Base-by-base conservation (phyloP, 1,140 invertebrate genomes). In the Andrena cerasifolii region DNA sequence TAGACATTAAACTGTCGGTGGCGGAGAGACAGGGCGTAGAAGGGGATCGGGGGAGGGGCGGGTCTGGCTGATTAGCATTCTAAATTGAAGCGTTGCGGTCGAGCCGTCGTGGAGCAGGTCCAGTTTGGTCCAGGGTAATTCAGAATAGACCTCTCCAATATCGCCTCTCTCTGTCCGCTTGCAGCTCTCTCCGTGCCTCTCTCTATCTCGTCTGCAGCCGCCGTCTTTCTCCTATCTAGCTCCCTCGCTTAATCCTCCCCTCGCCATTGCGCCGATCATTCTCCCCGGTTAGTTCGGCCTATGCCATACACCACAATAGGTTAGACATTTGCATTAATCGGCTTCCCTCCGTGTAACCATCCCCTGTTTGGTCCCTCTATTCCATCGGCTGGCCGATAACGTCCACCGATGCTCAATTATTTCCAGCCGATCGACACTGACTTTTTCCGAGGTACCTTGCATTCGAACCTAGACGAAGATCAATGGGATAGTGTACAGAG, bases 21-120 rank as follows among this genome's bases (percentile, higher is more conserved):
- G 54, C 3, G 62, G 40, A 33, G 54, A 53, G 62, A 31, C 28
- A 3, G 63, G 26, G 14, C 0, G 43, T 26, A 12, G 70, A 68
- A 53, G 43, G 59, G 76, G 63, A 33, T 62, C 3, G 71, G 26
- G 49, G 63, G 59, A 56, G 21, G 33, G 72, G 80, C 43, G 21
- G 33, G 72, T 77, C 43, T 77, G 78, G 82, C 90, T 91, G 89
- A 91, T 91, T 91, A 91, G 90, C 90, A 91, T 91, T 91, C 88
- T 90, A 90, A 91, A 91, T 91, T 91, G 90, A 91, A 91, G 90
- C 90, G 87, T 88, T 91, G 89, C 84, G 90, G 90, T 89, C 83
- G 86, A 89, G 85, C 85, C 82, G 81, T 85, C 81, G 79, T 78
- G 85, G 82, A 85, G 74, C 80, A 88, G 80, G 87, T 83, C 78